Conservation (phyloP, 2,113 vertebrate genomes). For the Clarias gariepinus region DNA sequence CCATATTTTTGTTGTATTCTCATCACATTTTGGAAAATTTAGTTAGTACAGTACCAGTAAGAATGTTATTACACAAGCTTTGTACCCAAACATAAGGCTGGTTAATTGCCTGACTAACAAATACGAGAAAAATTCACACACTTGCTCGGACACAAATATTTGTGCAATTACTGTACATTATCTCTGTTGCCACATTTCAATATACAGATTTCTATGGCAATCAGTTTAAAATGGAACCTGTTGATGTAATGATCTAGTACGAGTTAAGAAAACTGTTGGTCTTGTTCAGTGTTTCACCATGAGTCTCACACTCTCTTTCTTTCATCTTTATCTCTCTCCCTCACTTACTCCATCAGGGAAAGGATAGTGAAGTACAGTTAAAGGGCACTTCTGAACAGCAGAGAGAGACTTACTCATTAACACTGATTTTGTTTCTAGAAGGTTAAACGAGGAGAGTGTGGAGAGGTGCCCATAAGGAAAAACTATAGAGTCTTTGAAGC, state of each 20-base stretch:
- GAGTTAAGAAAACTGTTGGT: neutral
- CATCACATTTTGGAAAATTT: neutral
- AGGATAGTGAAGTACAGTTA: slow-evolving; percentile 32
- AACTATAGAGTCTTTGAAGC: slow-evolving; percentile 42
- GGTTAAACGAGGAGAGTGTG: slow-evolving; percentile 37
- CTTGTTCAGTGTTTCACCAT: neutral
- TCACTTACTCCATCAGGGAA: neutral
- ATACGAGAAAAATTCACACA: neutral
- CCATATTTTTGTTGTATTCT: neutral
- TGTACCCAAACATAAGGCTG: neutral
- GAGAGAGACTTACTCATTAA: slow-evolving; percentile 45
- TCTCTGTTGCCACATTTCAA: neutral
- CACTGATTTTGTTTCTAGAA: slow-evolving; percentile 46
- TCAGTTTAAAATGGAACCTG: neutral
- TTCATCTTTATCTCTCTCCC: neutral
- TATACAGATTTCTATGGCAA: neutral
- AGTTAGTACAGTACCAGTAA: neutral
- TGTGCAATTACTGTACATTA: neutral
- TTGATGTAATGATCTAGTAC: neutral
- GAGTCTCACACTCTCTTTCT: neutral
- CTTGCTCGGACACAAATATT: neutral
- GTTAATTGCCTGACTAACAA: neutral
- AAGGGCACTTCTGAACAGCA: slow-evolving; percentile 34
- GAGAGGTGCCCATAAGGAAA: slow-evolving; percentile 46
- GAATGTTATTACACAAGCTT: neutral